Base-by-base conservation (phyloP, 2,113 vertebrate genomes). In the Tragelaphus scriptus region DNA sequence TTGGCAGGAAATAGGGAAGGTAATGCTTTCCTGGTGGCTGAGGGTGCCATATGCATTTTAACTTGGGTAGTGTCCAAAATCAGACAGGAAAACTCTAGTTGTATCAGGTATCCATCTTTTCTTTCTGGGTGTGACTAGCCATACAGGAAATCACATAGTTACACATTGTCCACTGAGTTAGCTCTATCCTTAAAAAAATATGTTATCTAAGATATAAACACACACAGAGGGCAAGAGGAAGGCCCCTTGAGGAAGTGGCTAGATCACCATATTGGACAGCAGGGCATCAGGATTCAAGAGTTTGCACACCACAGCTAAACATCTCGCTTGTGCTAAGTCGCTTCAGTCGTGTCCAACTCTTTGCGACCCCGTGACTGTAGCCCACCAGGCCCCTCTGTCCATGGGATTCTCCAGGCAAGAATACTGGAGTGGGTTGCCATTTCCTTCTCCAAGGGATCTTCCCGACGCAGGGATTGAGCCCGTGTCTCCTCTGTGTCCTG, bases 1-100 rank as follows among this genome's bases (percentile, higher is more conserved):
- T 85, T 95, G 86, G 61, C 32, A 82, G 90, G 61, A 82, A 92
- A 36, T 36, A 13, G n/a, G 26, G 36, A 85, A 77, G 53, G 85
- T 89, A 55, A 56, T 30, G 28, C 84, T 49, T 28, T 55, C 68
- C 61, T 58, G 47, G 59, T 89, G 85, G 61, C 58, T 40, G 15
- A 82, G 85, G 63, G 23, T 9, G 23, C 85, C 32, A 53, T 61
- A 36, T 21, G 81, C 81, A 40, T 90, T 90, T 55, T 56, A 71
- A n/a, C 30, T 84, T 82, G 86, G 32, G 55, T 28, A 13, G 36
- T 23, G 21, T 61, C 51, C 68, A 61, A 71, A 92, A 61, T 61
- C 25, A 92, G 25, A 26, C 25, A 15, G 82, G 59, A 61, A 95
- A 87, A 90, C 68, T 85, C 75, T 44, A 47, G 16, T 47, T 81